phyloP scores from a whole-genome alignment of 2,888 invertebrate species.

The Sepiola atlantica region DNA sequence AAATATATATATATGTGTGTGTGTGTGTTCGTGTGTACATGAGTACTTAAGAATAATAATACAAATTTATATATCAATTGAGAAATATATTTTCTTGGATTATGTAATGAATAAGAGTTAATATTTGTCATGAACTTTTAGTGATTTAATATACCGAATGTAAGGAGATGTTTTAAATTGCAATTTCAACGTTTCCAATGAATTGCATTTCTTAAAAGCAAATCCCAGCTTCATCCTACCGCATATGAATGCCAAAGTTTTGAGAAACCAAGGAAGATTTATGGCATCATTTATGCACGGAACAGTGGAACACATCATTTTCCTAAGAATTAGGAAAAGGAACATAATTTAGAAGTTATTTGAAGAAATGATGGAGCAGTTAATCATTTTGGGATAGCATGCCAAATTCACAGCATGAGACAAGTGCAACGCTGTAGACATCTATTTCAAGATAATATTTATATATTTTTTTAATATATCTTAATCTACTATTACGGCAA shows the following conservation, averaged over 20 bases:
- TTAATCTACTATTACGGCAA: neutral
- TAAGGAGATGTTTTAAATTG: neutral
- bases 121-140: neutral
- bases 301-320: neutral
- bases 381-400: neutral
- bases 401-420: neutral
- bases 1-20: no score
- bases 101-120: neutral
- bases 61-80: neutral
- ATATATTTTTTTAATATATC: neutral
- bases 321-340: neutral
- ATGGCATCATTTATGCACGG: conserved; percentile 8
- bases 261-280: neutral
- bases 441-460: neutral
- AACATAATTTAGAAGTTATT: conserved; percentile 11
- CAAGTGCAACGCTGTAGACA: neutral
- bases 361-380: neutral
- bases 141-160: neutral
- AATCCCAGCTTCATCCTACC: neutral
- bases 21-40: no score
- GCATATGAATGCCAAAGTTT: neutral
- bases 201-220: neutral
- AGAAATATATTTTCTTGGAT: neutral
- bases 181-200: neutral
- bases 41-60: neutral